Evolutionary conservation across 2,888 invertebrate genomes (phyloP), one percentile per base, ranked within the genome.

Genomic region (Caradrina clavipalpis): DNA sequence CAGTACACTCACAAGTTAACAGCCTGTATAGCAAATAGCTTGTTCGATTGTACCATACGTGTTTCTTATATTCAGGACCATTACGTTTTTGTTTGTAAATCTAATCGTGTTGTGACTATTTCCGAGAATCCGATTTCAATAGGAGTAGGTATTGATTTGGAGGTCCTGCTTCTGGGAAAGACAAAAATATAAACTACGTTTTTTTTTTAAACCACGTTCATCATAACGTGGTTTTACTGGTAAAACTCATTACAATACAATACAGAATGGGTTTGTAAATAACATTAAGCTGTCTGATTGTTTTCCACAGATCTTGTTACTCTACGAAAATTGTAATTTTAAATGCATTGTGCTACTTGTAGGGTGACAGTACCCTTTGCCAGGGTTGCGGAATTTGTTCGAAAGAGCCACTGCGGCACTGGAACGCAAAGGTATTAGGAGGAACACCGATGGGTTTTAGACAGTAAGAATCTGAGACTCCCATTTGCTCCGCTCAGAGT

Each of bases 241-340:
- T 70, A 74, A 68, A 75, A n/a, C 47, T 49, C 47, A 75, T 75
- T 75, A 54, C 31, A 68, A 76, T 68, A 58, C 76, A 72, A 72
- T 76, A 22, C 13, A n/a, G 21, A 53, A 68, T 68, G 11, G 17
- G 13, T 13, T 75, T 47, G 8, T 58, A 58, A 68, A 49, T 75
- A 39, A 39, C 11, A 39, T 39, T 31, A 19, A 22, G 31, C 21
- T 15, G 68, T n/a, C 13, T 6, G 39, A 39, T 11, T 39, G 10
- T 1, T 62, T 31, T 31, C n/a, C 42, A 15, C 10, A 45, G 31
- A 50, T 15, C 11, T 63, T 63, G n/a, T 26, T 3, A n/a, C 1
- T 55, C 0, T 13, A 39, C 2, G 62, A 58, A 21, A 45, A 26
- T 0, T 35, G 35, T 35, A 8, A 35, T 35, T 35, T 35, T 35